A percentile compares a stretch with the other conserved stretches of the same genome.
Conservation (phyloP, 2,113 vertebrate species). For the Chionomys nivalis region DNA sequence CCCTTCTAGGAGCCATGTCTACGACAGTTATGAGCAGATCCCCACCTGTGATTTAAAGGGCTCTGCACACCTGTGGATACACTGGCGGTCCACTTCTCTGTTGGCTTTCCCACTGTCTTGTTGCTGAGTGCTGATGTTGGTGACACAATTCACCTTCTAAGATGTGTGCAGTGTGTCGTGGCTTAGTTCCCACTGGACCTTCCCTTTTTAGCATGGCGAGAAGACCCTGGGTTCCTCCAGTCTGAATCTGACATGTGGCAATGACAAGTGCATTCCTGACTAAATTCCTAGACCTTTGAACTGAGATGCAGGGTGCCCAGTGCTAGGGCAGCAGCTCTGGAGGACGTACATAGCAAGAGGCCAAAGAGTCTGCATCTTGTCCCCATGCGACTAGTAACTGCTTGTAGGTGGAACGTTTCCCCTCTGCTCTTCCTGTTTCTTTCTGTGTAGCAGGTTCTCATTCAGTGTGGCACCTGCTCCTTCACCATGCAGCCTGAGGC, state of each 20-base stretch:
- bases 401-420: not conserved
- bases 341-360: not conserved
- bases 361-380: not conserved
- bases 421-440: not conserved
- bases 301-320: not conserved
- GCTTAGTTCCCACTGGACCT: not conserved
- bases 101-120: not conserved
- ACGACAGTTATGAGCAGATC: not conserved
- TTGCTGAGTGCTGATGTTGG: not conserved
- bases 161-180: not conserved
- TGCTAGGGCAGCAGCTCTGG: not conserved
- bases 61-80: not conserved
- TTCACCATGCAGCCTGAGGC: not conserved
- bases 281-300: not conserved
- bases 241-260: not conserved
- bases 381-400: not conserved
- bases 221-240: not conserved
- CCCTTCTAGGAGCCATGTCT: accelerated
- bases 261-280: not conserved
- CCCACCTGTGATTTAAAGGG: not conserved
- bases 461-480: not conserved
- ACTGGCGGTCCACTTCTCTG: not conserved
- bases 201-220: not conserved
- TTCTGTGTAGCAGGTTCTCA: not conserved
- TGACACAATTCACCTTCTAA: not conserved